phyloP scores from a whole-genome alignment of 2,113 vertebrate species.

The Copsychus sechellarum region DNA sequence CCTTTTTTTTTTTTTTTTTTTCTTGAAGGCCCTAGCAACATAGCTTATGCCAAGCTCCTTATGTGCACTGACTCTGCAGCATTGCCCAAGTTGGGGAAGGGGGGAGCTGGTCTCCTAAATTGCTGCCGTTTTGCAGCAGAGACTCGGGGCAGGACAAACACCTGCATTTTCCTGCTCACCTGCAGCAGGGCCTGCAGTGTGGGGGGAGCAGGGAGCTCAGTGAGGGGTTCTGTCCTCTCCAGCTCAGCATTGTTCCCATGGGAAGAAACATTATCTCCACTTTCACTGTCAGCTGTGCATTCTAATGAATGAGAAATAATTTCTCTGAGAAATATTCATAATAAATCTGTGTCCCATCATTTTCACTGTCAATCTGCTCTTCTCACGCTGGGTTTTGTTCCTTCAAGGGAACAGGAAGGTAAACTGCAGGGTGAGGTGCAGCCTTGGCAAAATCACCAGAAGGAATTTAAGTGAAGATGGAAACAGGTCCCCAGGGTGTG shows the following conservation, averaged over 20 bases:
- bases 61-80: background rate
- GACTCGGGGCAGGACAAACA: background rate
- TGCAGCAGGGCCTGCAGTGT: background rate
- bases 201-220: background rate
- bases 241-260: background rate
- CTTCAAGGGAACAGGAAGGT: background rate
- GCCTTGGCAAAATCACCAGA: background rate
- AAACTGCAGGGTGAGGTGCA: background rate
- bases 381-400: background rate
- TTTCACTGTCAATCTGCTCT: background rate
- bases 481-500: background rate
- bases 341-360: background rate
- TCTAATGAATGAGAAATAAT: background rate
- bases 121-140: background rate
- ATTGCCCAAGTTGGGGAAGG: background rate
- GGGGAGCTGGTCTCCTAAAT: background rate
- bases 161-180: background rate
- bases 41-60: background rate
- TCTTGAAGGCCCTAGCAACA: background rate
- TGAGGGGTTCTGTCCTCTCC: background rate
- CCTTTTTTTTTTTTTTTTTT: too few species aligned
- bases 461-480: background rate
- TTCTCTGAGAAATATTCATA: background rate
- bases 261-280: background rate
- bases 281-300: background rate